These are phyloP conservation scores for Microdon myrmicae DNA, from an alignment of 2,888 invertebrate genomes.

Conservation along the genomic window DNA sequence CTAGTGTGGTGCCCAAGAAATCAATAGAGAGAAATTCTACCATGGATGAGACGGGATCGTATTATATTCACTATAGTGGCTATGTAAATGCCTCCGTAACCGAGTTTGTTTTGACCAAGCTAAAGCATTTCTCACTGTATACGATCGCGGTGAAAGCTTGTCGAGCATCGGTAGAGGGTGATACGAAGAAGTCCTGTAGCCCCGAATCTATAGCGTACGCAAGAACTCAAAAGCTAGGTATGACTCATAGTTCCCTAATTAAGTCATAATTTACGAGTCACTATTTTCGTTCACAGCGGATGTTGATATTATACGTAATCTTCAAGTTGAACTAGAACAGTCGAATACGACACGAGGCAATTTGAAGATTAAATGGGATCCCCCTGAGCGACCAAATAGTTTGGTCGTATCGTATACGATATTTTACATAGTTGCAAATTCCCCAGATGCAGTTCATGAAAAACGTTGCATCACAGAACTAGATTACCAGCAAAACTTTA, in stretches of 20 bases:
- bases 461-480: constrained; percentile 77
- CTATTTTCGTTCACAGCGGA: constrained; percentile 67
- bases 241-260: neutral
- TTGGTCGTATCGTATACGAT: constrained; percentile 86
- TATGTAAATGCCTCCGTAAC: constrained; percentile 60
- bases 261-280: neutral
- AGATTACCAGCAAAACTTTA: constrained; percentile 68
- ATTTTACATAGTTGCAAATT: constrained; percentile 70
- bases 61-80: constrained; percentile 54
- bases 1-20: neutral
- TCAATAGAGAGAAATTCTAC: constrained; percentile 45
- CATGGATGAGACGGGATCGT: constrained; percentile 50
- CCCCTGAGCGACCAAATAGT: constrained; percentile 88
- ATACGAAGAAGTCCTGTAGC: constrained; percentile 68
- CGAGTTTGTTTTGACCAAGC: constrained; percentile 70
- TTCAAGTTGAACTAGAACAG: constrained; percentile 64
- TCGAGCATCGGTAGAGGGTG: constrained; percentile 68
- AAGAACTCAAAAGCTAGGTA: constrained; percentile 68
- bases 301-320: constrained; percentile 74
- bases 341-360: constrained; percentile 69
- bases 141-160: constrained; percentile 82
- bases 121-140: constrained; percentile 84
- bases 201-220: constrained; percentile 66
- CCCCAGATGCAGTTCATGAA: constrained; percentile 73
- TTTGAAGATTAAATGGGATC: constrained; percentile 81